A percentile compares a stretch with the other conserved stretches of the same genome.
These are phyloP conservation scores for Drosophila varians DNA, from an alignment of 1,140 invertebrate species.

Conservation along the genomic window DNA sequence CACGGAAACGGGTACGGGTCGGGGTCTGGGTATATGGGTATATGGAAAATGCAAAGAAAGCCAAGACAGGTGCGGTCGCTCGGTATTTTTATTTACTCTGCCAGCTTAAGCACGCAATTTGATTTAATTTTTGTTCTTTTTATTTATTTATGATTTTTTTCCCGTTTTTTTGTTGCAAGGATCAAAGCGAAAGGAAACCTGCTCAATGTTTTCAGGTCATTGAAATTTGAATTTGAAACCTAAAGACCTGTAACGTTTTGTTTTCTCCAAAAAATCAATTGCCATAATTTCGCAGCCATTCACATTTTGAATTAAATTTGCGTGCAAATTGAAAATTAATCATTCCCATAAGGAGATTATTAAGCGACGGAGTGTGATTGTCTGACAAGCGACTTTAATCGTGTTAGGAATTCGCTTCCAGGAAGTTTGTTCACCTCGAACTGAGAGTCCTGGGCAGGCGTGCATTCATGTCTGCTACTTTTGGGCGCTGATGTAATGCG, in stretches of 20 bases:
- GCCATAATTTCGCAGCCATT: constrained; percentile 9
- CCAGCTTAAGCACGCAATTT: constrained; percentile 56
- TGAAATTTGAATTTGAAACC: constrained; percentile 40
- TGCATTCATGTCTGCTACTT: constrained; percentile 50
- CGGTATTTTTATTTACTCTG: constrained; percentile 44
- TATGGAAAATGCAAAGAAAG: not conserved
- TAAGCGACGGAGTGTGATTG: not conserved
- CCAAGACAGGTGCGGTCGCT: constrained; percentile 42
- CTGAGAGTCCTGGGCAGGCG: not conserved
- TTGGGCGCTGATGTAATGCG: constrained; percentile 69
- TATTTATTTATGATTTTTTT: constrained; percentile 62
- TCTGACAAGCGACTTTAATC: constrained; percentile 1
- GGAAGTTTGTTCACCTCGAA: constrained; percentile 1
- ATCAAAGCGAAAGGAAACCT: constrained; percentile 46
- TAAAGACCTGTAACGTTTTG: not conserved
- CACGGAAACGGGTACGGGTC: no score
- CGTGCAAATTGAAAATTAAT: constrained; percentile 1
- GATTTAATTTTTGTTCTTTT: constrained; percentile 60
- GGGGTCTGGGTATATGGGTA: not conserved
- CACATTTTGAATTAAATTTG: constrained; percentile 16
- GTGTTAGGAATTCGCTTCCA: constrained; percentile 1
- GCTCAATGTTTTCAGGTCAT: constrained; percentile 27
- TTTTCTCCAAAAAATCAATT: not conserved
- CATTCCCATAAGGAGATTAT: not conserved
- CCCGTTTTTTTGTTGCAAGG: not conserved